Percentiles rank a stretch among this genome's conserved stretches.
Evolutionary conservation across 2,888 invertebrate genomes (phyloP).

Genomic region (Cephus pygmeus): DNA sequence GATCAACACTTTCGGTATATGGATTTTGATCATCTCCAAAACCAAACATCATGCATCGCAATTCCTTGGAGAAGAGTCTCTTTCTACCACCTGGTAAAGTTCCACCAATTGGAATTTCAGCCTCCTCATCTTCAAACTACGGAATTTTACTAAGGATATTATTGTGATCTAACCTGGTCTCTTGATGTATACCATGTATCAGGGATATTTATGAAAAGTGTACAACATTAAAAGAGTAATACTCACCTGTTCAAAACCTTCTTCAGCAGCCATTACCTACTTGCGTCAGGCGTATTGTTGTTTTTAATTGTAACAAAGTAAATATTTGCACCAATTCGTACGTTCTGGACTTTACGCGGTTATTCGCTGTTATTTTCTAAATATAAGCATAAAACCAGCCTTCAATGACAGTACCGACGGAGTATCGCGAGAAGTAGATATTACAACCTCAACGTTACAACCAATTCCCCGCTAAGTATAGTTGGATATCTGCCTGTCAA

Average conservation of each 20-base stretch:
- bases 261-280: slow-evolving; percentile 45
- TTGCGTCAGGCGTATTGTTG: too few relatives aligned
- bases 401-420: too few relatives aligned
- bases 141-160: slow-evolving; percentile 2
- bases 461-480: too few relatives aligned
- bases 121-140: slow-evolving; percentile 75
- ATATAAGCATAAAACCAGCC: too few relatives aligned
- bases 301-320: too few relatives aligned
- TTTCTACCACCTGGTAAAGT: slow-evolving; percentile 78
- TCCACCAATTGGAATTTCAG: slow-evolving; percentile 76
- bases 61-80: slow-evolving; percentile 89
- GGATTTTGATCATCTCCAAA: slow-evolving; percentile 99
- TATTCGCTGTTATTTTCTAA: too few relatives aligned
- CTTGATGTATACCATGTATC: not conserved
- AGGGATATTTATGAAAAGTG: not conserved
- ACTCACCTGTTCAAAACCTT: slow-evolving; percentile 52
- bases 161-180: not conserved
- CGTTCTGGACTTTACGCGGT: too few relatives aligned
- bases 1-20: slow-evolving; percentile 97
- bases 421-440: too few relatives aligned
- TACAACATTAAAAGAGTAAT: not conserved
- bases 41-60: slow-evolving; percentile 99
- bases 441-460: too few relatives aligned
- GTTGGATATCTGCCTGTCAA: too few relatives aligned
- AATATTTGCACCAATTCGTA: too few relatives aligned